Conservation (phyloP, 2,888 invertebrate species). For the Meganola albula region DNA sequence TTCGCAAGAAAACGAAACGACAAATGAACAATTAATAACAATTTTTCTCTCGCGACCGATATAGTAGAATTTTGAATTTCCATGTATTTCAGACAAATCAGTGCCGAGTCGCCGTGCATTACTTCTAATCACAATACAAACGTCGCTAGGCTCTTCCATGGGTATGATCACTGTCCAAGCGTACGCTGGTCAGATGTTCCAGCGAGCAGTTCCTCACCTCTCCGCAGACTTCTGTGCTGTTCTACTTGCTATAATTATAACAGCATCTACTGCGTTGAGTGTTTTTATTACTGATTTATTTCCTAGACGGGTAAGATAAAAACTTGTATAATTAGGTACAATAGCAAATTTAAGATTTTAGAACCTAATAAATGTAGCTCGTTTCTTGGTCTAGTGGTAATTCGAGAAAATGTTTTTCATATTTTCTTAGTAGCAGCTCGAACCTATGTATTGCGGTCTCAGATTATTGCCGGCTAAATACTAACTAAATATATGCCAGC, state of each 20-base stretch:
- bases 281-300: slow-evolving; percentile 63
- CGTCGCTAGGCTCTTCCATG: slow-evolving; percentile 30
- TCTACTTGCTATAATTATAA: slow-evolving; percentile 69
- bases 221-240: slow-evolving; percentile 69
- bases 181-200: slow-evolving; percentile 62
- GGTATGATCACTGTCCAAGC: slow-evolving; percentile 41
- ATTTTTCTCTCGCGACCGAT: no score
- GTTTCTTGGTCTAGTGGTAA: no score
- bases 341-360: no score
- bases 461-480: no score
- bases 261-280: slow-evolving; percentile 51
- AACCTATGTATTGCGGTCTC: no score
- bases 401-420: no score
- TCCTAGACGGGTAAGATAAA: slow-evolving; percentile 65
- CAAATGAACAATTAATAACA: no score
- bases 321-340: not conserved
- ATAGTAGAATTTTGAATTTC: no score
- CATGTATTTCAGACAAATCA: slow-evolving; percentile 37
- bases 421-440: no score
- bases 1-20: no score
- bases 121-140: slow-evolving; percentile 13
- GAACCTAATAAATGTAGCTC: no score
- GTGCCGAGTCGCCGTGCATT: slow-evolving; percentile 49
- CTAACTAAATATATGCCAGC: no score
- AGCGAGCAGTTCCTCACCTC: slow-evolving; percentile 55